A percentile compares a stretch with the other conserved stretches of the same genome.
phyloP scores from a whole-genome alignment of 1,140 invertebrate genomes.

The Araneus ventricosus region DNA sequence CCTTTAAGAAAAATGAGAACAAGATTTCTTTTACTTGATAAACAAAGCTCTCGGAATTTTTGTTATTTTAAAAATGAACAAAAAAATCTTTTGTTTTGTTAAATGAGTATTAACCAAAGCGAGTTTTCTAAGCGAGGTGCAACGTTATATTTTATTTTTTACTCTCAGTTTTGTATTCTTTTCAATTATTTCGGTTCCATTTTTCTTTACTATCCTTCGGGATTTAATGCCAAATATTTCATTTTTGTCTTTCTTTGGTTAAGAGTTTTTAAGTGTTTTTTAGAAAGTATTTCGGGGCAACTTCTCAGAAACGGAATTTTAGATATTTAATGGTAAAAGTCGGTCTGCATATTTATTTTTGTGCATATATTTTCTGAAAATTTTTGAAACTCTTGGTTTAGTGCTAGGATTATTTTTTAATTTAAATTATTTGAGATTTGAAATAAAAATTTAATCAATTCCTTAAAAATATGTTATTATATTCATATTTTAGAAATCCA shows the following conservation, averaged over 20 bases:
- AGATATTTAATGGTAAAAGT: background rate
- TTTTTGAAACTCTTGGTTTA: too few relatives aligned
- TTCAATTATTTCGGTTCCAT: background rate
- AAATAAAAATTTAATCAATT: too few relatives aligned
- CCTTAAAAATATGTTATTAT: too few relatives aligned
- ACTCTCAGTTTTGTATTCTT: background rate
- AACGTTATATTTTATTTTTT: background rate
- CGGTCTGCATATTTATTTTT: too few relatives aligned
- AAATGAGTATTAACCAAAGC: constrained; percentile 29
- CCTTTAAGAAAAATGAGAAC: constrained; percentile 5
- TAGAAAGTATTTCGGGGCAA: too few relatives aligned
- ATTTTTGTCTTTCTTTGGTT: background rate
- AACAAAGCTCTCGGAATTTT: constrained; percentile 2
- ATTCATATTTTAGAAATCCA: too few relatives aligned
- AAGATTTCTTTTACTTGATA: background rate
- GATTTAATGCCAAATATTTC: constrained; percentile 24
- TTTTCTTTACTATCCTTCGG: background rate
- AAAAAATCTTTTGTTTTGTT: constrained; percentile 13
- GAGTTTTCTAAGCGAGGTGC: background rate
- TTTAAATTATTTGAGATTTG: too few relatives aligned
- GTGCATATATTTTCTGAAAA: too few relatives aligned
- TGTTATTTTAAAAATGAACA: background rate
- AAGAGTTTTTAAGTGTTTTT: background rate
- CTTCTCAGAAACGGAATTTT: too few relatives aligned
- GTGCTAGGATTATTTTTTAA: too few relatives aligned